Percentiles rank a stretch among this genome's conserved stretches.
These are phyloP conservation scores for Hesperophylax magnus DNA, from an alignment of 1,140 invertebrate species.

Conservation along the genomic window DNA sequence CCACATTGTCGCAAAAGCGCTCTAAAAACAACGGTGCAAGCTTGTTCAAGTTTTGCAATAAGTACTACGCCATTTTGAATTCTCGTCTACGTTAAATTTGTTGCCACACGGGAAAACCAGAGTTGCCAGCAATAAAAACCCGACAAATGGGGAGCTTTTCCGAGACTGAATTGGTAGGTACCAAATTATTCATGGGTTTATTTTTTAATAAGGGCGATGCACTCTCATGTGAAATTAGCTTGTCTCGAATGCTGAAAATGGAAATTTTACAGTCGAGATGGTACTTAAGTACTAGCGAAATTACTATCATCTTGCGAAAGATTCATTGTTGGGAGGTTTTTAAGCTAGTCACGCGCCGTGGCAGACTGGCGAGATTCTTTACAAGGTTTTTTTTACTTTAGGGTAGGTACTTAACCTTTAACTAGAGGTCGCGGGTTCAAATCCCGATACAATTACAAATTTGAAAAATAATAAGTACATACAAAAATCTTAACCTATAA, in stretches of 20 bases:
- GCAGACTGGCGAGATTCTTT: no score
- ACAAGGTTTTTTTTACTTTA: no score
- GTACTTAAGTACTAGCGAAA: no score
- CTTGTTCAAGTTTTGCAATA: constrained; percentile 34
- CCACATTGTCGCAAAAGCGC: constrained; percentile 1
- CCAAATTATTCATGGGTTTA: not conserved
- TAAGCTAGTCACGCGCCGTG: no score
- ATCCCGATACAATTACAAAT: no score
- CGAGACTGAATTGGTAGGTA: not conserved
- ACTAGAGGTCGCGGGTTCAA: no score
- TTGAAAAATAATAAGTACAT: no score
- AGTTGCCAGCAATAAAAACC: constrained; percentile 1
- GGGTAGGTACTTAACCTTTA: no score
- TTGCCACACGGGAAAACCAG: constrained; percentile 11
- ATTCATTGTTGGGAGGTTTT: no score
- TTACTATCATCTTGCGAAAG: no score
- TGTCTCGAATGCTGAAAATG: not conserved
- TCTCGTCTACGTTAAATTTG: constrained; percentile 27
- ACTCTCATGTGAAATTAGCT: constrained; percentile 1
- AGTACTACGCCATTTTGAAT: constrained; percentile 24
- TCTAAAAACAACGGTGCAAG: constrained; percentile 14
- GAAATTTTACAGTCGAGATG: not conserved
- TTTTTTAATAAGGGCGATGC: constrained; percentile 4
- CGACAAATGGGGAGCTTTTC: constrained; percentile 6
- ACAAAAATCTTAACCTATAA: no score